Evolutionary conservation across 2,888 invertebrate species (phyloP).

Genomic region (Bhutanitis thaidina): DNA sequence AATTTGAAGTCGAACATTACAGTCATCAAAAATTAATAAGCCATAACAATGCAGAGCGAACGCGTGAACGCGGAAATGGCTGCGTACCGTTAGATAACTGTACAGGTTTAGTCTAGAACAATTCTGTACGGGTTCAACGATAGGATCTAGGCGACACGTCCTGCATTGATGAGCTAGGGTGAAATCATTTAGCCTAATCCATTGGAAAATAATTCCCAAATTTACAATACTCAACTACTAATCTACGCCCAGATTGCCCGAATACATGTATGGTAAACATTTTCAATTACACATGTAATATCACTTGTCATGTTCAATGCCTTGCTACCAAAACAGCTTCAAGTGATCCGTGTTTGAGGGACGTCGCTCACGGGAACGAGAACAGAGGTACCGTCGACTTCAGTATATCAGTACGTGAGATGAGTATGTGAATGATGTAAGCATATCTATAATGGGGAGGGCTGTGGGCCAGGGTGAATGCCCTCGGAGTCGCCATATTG

Average conservation of each 20-base stretch:
- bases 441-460: conserved; percentile 18
- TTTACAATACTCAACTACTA: too few species aligned
- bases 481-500: conserved; percentile 41
- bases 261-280: too few species aligned
- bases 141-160: conserved; percentile 62
- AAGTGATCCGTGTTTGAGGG: too few species aligned
- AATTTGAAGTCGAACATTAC: too few species aligned
- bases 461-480: conserved; percentile 41
- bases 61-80: conserved; percentile 68
- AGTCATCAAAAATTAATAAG: conserved; percentile 28
- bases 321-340: too few species aligned
- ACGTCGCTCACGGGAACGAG: too few species aligned
- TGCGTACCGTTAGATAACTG: conserved; percentile 73
- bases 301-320: too few species aligned
- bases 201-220: too few species aligned
- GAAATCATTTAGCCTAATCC: too few species aligned
- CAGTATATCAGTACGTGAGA: neutral
- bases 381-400: neutral
- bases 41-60: conserved; percentile 52
- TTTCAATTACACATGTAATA: neutral
- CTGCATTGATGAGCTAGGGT: conserved; percentile 56
- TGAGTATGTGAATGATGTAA: neutral
- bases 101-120: conserved; percentile 71
- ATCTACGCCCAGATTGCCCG: too few species aligned
- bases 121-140: conserved; percentile 53